These are phyloP conservation scores for Anabas testudineus DNA, from an alignment of 2,797 vertebrate genomes.

Conservation along the genomic window DNA sequence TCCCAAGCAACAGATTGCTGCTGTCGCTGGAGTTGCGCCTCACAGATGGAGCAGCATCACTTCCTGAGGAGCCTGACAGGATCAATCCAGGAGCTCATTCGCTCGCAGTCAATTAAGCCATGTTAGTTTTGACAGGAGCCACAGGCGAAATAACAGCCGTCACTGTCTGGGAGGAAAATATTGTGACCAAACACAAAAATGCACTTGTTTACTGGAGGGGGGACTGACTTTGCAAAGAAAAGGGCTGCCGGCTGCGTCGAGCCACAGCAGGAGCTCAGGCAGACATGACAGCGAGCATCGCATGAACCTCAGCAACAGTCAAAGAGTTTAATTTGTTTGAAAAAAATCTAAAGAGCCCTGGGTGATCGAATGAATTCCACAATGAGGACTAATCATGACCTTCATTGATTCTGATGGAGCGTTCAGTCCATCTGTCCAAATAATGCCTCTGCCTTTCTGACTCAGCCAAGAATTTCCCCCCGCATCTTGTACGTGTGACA, in stretches of 20 bases:
- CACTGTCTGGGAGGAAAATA: constrained; percentile 79
- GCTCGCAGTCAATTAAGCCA: constrained; percentile 86
- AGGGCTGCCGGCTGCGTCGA: constrained; percentile 65
- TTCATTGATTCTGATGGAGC: constrained; percentile 67
- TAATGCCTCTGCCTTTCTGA: constrained; percentile 19
- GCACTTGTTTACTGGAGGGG: constrained; percentile 72
- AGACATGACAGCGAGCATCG: constrained; percentile 41
- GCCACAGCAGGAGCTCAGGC: constrained; percentile 61
- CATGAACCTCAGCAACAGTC: constrained; percentile 41
- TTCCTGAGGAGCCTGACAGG: constrained; percentile 83
- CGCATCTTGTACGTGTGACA: background rate
- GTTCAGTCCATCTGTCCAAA: constrained; percentile 62
- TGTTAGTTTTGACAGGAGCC: constrained; percentile 86
- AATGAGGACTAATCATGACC: constrained; percentile 72
- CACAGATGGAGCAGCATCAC: constrained; percentile 84
- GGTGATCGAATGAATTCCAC: constrained; percentile 60
- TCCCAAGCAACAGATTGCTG: constrained; percentile 84
- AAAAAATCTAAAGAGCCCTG: constrained; percentile 56
- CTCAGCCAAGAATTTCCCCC: constrained; percentile 20
- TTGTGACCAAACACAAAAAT: constrained; percentile 75
- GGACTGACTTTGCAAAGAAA: constrained; percentile 55
- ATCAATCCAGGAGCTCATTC: constrained; percentile 83
- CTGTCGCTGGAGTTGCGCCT: constrained; percentile 79
- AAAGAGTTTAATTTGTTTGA: constrained; percentile 59
- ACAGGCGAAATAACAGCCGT: constrained; percentile 83